Evolutionary conservation across 1,140 invertebrate genomes (phyloP), one percentile per base, ranked within the genome.

Genomic region (Zaprionus kolodkinae): DNA sequence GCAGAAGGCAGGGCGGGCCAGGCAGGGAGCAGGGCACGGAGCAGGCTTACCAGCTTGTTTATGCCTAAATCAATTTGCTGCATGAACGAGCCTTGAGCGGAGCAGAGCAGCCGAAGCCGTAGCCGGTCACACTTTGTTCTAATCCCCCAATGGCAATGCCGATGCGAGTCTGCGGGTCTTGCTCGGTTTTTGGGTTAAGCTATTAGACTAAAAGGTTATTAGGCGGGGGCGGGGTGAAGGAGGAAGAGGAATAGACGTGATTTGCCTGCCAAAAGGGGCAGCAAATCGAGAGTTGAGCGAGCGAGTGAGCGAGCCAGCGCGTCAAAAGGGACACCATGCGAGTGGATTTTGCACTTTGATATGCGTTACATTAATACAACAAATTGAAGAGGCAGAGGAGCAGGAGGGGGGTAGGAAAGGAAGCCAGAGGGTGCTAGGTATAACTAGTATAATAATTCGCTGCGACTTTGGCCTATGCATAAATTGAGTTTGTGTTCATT

Each of bases 21-120:
- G 27, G 10, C 17, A 40, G 36, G 17, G 0, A 0, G 52, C 25
- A 13, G 33, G 54, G n/a, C n/a, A n/a, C 11, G 36, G 38, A 13
- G n/a, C 40, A 15, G n/a, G 30, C 66, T 56, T 66, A 70, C 48
- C 60, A 73, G 69, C 79, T 75, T 89, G 84, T 84, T 88, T 89
- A 88, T 88, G 84, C 84, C 84, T 89, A 84, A 88, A 88, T 89
- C 84, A 88, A 88, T 88, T 88, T 88, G 85, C 85, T 72, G 84
- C 84, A 78, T 89, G 84, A 88, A 89, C 68, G 85, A 72, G 74
- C 76, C 78, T 88, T 88, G 84, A 89, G 74, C 70, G 59, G 6
- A 30, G 70, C 27, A 63, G 72, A 57, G 69, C 63, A 63, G 63
- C 65, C 21, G 72, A 48, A 55, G 40, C 25, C 25, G 38, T 61